Percentiles rank a stretch among this genome's conserved stretches.
Evolutionary conservation across 2,888 invertebrate genomes (phyloP).

Genomic region (Ophion ellenae): DNA sequence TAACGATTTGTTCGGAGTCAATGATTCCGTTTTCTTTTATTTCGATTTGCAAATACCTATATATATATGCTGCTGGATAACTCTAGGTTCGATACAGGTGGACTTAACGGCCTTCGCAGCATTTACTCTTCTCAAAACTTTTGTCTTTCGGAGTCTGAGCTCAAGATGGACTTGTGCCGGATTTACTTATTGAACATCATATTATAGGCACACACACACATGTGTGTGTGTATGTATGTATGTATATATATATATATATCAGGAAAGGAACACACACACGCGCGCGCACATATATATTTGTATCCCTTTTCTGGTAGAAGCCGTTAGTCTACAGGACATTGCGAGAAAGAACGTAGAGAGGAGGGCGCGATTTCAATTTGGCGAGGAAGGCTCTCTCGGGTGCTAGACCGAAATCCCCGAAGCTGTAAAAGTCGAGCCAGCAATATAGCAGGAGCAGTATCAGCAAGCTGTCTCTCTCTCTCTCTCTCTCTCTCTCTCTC

Average conservation of each 20-base stretch:
- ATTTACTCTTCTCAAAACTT: too few relatives aligned
- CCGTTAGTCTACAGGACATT: conserved; percentile 37
- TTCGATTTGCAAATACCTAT: too few relatives aligned
- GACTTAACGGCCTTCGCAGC: too few relatives aligned
- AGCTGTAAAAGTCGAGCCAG: conserved; percentile 65
- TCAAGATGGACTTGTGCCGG: neutral
- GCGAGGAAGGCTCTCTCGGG: conserved; percentile 66
- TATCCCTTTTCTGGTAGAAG: neutral
- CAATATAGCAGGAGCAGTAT: conserved; percentile 46
- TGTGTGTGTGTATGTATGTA: neutral
- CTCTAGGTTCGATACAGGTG: too few relatives aligned
- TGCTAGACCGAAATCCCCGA: conserved; percentile 63
- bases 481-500: neutral
- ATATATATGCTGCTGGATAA: too few relatives aligned
- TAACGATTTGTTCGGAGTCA: too few relatives aligned
- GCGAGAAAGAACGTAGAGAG: conserved; percentile 39
- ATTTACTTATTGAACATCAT: neutral
- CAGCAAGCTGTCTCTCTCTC: neutral
- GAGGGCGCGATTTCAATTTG: conserved; percentile 68
- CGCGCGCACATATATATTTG: neutral
- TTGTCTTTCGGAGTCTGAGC: too few relatives aligned
- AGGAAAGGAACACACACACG: neutral
- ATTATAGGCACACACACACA: too few relatives aligned
- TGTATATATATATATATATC: neutral
- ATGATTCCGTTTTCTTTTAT: too few relatives aligned